phyloP scores from a whole-genome alignment of 2,888 invertebrate genomes.

The Notodonta ziczac region DNA sequence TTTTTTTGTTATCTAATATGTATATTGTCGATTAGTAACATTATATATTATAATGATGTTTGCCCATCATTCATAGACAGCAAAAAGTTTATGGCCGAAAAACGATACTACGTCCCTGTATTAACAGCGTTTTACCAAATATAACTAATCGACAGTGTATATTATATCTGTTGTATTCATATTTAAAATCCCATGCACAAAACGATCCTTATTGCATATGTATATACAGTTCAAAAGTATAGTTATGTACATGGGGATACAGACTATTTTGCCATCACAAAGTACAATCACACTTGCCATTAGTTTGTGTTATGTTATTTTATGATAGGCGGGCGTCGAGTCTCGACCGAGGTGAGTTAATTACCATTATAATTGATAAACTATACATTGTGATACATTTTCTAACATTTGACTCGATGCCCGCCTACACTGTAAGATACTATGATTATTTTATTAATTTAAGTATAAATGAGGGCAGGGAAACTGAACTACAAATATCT shows the following conservation, averaged over 20 bases:
- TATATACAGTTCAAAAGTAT: neutral
- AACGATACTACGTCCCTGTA: too few relatives aligned
- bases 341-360: neutral
- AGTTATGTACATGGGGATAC: neutral
- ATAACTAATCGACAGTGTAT: too few relatives aligned
- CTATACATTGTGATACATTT: neutral
- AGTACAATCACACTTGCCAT: slow-evolving; percentile 27
- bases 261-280: slow-evolving; percentile 17
- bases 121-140: too few relatives aligned
- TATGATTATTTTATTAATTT: slow-evolving; percentile 24
- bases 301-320: slow-evolving; percentile 16
- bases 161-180: too few relatives aligned
- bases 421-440: slow-evolving; percentile 13
- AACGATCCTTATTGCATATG: too few relatives aligned
- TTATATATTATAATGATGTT: too few relatives aligned
- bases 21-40: slow-evolving; percentile 11
- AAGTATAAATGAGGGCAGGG: slow-evolving; percentile 13
- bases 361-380: neutral
- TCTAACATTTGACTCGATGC: slow-evolving; percentile 16
- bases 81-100: too few relatives aligned
- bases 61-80: too few relatives aligned
- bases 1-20: slow-evolving; percentile 4
- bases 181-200: too few relatives aligned
- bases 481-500: slow-evolving; percentile 13
- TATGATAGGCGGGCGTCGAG: slow-evolving; percentile 23